phyloP scores from a whole-genome alignment of 2,113 vertebrate species.

The Progne subis region DNA sequence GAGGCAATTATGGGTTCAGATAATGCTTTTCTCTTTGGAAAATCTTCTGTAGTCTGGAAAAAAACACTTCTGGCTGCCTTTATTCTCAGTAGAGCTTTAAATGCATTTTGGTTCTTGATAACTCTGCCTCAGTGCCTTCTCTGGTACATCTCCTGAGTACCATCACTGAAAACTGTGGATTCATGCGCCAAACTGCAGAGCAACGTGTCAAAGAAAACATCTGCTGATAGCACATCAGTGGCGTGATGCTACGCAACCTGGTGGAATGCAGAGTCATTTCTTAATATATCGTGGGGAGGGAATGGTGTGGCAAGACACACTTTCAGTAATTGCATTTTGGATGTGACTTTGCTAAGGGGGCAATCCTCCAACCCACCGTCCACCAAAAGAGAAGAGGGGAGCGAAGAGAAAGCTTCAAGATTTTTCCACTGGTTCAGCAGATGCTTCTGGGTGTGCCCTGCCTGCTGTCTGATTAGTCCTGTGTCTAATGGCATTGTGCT shows the following conservation, averaged over 20 bases:
- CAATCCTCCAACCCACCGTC: not conserved
- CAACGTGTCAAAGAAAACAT: slow-evolving; percentile 43
- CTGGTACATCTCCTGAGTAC: not conserved
- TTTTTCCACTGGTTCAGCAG: not conserved
- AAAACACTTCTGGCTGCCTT: not conserved
- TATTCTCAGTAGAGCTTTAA: not conserved
- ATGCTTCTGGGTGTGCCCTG: slow-evolving; percentile 47
- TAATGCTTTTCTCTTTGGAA: not conserved
- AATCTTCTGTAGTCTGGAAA: not conserved
- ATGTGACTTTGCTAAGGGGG: not conserved
- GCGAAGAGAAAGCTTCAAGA: not conserved
- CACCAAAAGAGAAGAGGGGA: not conserved
- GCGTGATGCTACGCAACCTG: slow-evolving; percentile 32
- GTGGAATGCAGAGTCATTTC: slow-evolving; percentile 52
- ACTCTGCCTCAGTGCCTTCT: slow-evolving; percentile 1
- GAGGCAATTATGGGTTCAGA: not conserved
- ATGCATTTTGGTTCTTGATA: not conserved
- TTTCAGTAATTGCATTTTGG: slow-evolving; percentile 7
- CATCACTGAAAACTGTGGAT: slow-evolving; percentile 41
- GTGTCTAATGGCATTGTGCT: not conserved
- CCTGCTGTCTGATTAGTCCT: not conserved
- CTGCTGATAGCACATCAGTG: slow-evolving; percentile 39
- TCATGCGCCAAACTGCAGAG: slow-evolving; percentile 53
- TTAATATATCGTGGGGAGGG: slow-evolving; percentile 7
- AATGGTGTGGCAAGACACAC: not conserved